These are phyloP conservation scores for Ectropis grisescens DNA, from an alignment of 1,140 invertebrate genomes.

Conservation along the genomic window DNA sequence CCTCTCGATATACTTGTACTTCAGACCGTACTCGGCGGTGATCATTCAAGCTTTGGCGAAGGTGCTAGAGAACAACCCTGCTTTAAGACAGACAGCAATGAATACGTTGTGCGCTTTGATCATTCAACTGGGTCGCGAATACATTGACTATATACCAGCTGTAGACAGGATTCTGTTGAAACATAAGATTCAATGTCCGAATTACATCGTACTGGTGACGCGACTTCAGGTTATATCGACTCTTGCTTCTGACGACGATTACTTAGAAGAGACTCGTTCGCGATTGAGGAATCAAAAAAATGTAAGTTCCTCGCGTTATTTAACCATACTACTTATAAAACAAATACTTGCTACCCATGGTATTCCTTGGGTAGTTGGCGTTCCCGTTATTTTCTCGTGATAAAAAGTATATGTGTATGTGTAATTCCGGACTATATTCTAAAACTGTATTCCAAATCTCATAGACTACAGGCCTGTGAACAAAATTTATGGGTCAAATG, in stretches of 20 bases:
- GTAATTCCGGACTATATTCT: no score
- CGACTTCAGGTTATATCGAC: constrained; percentile 81
- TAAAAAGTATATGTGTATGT: no score
- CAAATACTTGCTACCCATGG: background rate
- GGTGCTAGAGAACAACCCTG: constrained; percentile 84
- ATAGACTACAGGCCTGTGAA: no score
- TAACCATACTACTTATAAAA: no score
- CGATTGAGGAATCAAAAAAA: constrained; percentile 52
- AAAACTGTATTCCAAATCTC: no score
- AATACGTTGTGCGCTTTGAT: constrained; percentile 91
- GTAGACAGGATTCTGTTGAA: constrained; percentile 87
- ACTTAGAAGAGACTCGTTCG: constrained; percentile 64
- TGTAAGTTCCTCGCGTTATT: no score
- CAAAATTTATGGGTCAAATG: no score
- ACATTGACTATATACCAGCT: constrained; percentile 92
- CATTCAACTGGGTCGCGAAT: constrained; percentile 90
- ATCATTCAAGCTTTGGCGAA: constrained; percentile 92
- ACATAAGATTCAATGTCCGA: constrained; percentile 85
- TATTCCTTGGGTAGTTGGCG: no score
- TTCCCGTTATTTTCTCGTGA: no score
- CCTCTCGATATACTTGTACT: constrained; percentile 89
- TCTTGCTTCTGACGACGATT: constrained; percentile 78
- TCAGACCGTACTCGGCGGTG: constrained; percentile 91
- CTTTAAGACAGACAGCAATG: constrained; percentile 86
- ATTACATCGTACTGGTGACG: constrained; percentile 83